Conservation (phyloP, 2,797 vertebrate species). For the Chanos chanos region DNA sequence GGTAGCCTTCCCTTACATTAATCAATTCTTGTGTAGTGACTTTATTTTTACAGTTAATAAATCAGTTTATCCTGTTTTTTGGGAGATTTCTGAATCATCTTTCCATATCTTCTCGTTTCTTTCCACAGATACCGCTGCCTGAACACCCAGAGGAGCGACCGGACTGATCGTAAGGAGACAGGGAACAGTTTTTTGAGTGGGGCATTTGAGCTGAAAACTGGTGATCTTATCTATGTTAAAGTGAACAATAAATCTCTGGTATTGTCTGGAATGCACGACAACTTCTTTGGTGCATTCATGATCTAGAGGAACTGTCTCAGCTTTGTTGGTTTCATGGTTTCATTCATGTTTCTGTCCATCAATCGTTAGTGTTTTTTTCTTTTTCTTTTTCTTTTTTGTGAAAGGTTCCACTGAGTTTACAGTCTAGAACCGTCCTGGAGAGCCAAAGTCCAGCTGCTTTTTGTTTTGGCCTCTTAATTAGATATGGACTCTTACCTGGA, state of each 20-base stretch:
- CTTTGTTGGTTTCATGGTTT: not conserved
- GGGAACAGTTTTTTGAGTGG: slow-evolving; percentile 64
- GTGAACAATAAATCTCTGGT: slow-evolving; percentile 35
- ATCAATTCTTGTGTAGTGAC: no score
- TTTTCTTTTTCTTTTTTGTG: no score
- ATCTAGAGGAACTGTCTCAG: slow-evolving; percentile 27
- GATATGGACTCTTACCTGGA: no score
- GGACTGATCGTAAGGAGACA: slow-evolving; percentile 9
- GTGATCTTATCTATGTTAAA: slow-evolving; percentile 56
- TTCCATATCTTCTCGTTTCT: not conserved
- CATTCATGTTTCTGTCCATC: no score
- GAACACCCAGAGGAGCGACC: not conserved
- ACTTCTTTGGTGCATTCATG: slow-evolving; percentile 68
- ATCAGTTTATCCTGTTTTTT: no score
- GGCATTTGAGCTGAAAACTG: slow-evolving; percentile 48
- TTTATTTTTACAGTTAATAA: no score
- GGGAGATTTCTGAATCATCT: not conserved
- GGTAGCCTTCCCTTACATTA: no score
- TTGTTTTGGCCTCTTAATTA: no score
- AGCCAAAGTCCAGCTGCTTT: no score
- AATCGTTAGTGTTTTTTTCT: no score
- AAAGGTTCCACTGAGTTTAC: no score
- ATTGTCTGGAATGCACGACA: slow-evolving; percentile 28
- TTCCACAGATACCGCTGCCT: slow-evolving; percentile 9
- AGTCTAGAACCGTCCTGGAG: no score